A percentile compares a stretch with the other conserved stretches of the same genome.
These are phyloP conservation scores for Lucilia sericata DNA, from an alignment of 1,140 invertebrate genomes.

Conservation along the genomic window DNA sequence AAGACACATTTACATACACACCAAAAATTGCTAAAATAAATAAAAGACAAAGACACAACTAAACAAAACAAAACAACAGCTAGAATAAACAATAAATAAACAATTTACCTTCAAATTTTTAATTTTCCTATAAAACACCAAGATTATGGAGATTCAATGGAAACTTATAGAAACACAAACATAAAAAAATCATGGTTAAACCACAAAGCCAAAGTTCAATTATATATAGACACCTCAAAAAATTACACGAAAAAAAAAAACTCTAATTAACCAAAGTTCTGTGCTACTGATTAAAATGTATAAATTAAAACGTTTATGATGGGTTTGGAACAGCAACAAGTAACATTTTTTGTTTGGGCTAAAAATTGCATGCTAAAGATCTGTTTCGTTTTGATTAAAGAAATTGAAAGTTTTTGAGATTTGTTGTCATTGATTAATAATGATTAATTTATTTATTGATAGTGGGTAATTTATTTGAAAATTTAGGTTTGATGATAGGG, in stretches of 20 bases:
- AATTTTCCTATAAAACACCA: conserved; percentile 23
- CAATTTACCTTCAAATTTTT: conserved; percentile 23
- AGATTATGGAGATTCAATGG: not conserved
- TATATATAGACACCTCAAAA: not conserved
- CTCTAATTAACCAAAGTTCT: not conserved
- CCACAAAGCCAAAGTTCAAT: conserved; percentile 26
- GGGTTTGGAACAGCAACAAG: not conserved
- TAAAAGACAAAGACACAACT: not conserved
- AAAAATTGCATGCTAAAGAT: not conserved
- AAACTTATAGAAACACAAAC: not conserved
- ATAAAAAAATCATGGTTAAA: conserved; percentile 18
- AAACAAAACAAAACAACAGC: not conserved
- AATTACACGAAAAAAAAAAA: not conserved
- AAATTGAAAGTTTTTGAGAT: not conserved
- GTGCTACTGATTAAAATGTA: not conserved
- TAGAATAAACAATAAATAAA: conserved; percentile 20
- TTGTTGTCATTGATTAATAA: conserved; percentile 27
- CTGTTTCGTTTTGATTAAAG: too few species aligned
- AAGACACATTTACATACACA: not conserved
- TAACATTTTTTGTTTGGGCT: not conserved
- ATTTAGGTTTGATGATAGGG: not conserved
- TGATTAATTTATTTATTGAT: conserved; percentile 32
- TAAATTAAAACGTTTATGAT: conserved; percentile 23
- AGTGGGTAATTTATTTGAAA: not conserved
- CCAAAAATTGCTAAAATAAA: not conserved